Evolutionary conservation across 2,113 vertebrate genomes (phyloP), one percentile per base, ranked within the genome.

Genomic region (Falco punctatus): DNA sequence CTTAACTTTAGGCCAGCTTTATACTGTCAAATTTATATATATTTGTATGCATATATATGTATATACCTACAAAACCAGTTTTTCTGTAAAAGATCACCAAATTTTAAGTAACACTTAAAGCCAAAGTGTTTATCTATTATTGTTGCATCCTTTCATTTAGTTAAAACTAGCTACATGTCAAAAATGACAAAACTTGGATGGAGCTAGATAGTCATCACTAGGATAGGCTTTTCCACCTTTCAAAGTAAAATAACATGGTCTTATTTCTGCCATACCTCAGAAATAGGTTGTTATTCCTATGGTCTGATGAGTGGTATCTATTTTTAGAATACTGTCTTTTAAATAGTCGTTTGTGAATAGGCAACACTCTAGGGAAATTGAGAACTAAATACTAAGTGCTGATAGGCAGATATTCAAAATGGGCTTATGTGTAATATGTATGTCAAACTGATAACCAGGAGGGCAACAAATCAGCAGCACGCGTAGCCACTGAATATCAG

Each of bases 351-450:
- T 86, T 48, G 4, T 77, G 21, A 69, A 35, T 26, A 73, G 49
- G 4, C n/a, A 59, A 55, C 13, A 48, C 51, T 77, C 52, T 11
- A 49, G 44, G 24, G n/a, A 75, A 89, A 89, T 3, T 57, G 40
- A 58, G 73, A 81, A 67, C 18, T 21, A 80, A 72, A 55, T 59
- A 35, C 15, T 20, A 35, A 73, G 22, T 82, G 35, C 35, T 89
- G 32, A 62, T 48, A 83, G 17, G 54, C n/a, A 77, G n/a, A 52
- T 70, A 62, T 6, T 81, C 8, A 57, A 55, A 81, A 83, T 15
- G 6, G 22, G 8, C 11, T 2, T 11, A 21, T 16, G 13, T 21
- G 15, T 79, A 33, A 80, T 9, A 23, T 1, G 1, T 54, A n/a
- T 73, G 27, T 62, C 61, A 88, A 49, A 72, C n/a, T 42, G 27